Conservation (phyloP, 2,888 invertebrate genomes). For the Ormyrus thymus region DNA sequence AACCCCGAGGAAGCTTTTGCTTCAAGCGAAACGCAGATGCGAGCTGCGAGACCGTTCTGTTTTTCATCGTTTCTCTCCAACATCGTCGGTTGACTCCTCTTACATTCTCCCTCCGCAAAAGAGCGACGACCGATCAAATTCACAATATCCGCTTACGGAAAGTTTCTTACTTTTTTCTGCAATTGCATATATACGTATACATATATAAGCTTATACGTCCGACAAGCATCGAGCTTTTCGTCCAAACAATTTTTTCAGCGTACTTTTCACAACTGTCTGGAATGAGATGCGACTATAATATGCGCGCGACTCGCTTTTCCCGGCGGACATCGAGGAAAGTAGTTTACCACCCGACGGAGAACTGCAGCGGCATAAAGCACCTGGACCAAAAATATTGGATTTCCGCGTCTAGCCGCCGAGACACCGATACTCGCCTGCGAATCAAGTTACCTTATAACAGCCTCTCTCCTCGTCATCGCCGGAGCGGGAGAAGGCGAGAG, state of each 20-base stretch:
- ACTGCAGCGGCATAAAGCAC: conserved; percentile 7
- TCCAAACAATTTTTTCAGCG: conserved; percentile 4
- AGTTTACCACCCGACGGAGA: conserved; percentile 40
- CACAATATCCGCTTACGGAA: too few species aligned
- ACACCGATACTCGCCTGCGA: conserved; percentile 59
- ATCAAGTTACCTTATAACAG: conserved; percentile 58
- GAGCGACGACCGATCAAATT: too few species aligned
- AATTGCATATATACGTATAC: neutral
- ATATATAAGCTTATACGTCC: neutral
- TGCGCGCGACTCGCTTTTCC: conserved; percentile 17
- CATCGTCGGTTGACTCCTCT: too few species aligned
- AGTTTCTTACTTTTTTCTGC: too few species aligned
- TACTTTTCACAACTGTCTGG: conserved; percentile 39
- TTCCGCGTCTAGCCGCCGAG: conserved; percentile 44
- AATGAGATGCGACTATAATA: conserved; percentile 36
- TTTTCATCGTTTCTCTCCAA: too few species aligned
- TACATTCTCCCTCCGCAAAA: too few species aligned
- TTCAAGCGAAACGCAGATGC: too few species aligned
- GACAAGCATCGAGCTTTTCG: neutral
- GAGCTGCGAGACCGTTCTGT: too few species aligned
- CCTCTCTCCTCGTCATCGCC: neutral
- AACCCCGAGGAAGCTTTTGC: too few species aligned
- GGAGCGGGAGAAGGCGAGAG: too few species aligned
- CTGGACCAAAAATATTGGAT: conserved; percentile 51
- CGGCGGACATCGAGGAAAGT: conserved; percentile 28